A percentile compares a stretch with the other conserved stretches of the same genome.
Conservation (phyloP, 2,113 vertebrate genomes). For the Cinclus mexicanus region DNA sequence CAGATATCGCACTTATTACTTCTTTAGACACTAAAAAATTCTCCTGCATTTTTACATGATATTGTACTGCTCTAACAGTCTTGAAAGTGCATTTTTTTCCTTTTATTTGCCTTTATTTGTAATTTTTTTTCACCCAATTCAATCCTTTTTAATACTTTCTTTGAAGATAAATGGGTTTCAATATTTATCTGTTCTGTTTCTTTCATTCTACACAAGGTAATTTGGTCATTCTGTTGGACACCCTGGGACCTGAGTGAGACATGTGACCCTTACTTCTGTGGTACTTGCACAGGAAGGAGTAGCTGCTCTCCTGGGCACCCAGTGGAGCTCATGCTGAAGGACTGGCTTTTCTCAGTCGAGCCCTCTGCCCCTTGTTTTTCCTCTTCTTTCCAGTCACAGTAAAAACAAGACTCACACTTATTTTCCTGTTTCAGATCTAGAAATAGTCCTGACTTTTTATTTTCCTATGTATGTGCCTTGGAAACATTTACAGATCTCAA, state of each 20-base stretch:
- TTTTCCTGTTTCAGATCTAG: background rate
- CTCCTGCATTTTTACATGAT: background rate
- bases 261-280: background rate
- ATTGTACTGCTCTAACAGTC: background rate
- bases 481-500: background rate
- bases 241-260: background rate
- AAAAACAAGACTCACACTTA: background rate
- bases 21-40: background rate
- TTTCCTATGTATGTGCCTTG: background rate
- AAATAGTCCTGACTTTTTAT: background rate
- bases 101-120: background rate
- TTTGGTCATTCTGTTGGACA: background rate
- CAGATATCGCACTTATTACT: background rate
- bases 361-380: background rate
- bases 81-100: background rate
- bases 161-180: background rate
- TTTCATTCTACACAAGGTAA: background rate
- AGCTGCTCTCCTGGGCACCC: background rate
- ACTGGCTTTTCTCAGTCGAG: background rate
- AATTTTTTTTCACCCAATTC: background rate
- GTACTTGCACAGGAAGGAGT: background rate
- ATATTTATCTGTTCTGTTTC: background rate
- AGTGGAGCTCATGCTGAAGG: fast-evolving
- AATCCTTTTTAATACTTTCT: background rate
- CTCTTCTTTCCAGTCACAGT: background rate